Conservation (phyloP, 1,140 invertebrate genomes). For the Goniozus legneri region DNA sequence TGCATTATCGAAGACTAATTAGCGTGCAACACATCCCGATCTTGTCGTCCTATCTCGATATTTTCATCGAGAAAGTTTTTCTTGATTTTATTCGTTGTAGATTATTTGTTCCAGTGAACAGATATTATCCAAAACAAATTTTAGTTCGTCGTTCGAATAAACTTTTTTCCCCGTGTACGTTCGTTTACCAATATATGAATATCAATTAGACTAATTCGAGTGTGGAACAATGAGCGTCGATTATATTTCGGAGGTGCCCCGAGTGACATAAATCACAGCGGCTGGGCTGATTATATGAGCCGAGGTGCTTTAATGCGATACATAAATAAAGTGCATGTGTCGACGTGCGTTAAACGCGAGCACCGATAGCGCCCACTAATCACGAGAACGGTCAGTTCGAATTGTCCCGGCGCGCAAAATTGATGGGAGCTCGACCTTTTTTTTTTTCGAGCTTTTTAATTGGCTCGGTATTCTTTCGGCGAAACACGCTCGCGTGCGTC, state of each 20-base stretch:
- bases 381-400: neutral
- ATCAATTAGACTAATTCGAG: neutral
- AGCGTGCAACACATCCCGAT: too few relatives aligned
- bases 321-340: slow-evolving; percentile 17
- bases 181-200: slow-evolving; percentile 2
- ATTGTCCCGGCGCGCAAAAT: too few relatives aligned
- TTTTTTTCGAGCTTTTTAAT: too few relatives aligned
- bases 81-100: too few relatives aligned
- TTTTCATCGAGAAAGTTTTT: too few relatives aligned
- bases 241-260: neutral
- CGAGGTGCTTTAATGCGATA: slow-evolving; percentile 7
- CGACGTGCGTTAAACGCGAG: neutral
- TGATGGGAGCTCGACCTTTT: too few relatives aligned
- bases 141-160: too few relatives aligned
- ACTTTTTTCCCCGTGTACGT: neutral
- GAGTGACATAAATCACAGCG: neutral
- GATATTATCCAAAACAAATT: too few relatives aligned
- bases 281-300: slow-evolving; percentile 1
- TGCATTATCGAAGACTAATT: too few relatives aligned
- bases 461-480: too few relatives aligned
- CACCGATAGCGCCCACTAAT: neutral
- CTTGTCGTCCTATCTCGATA: too few relatives aligned
- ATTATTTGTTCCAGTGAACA: too few relatives aligned
- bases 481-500: slow-evolving; percentile 15
- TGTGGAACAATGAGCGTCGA: slow-evolving; percentile 1